A percentile compares a stretch with the other conserved stretches of the same genome.
These are phyloP conservation scores for Harpagoxenus sublaevis DNA, from an alignment of 2,888 invertebrate genomes.

Conservation along the genomic window DNA sequence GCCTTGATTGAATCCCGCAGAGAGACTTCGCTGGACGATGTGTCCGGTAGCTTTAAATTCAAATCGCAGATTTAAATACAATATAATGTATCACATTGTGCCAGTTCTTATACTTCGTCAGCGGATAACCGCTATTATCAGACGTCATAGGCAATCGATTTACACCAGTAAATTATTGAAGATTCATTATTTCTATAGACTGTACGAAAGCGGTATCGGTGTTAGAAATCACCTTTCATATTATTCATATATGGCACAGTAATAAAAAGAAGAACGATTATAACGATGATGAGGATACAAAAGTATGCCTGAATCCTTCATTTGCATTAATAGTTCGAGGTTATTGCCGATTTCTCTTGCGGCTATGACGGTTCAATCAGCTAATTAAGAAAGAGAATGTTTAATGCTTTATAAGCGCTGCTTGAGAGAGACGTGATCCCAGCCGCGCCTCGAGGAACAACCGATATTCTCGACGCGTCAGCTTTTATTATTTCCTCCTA, in stretches of 20 bases:
- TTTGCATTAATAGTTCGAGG: constrained; percentile 34
- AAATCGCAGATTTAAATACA: constrained; percentile 5
- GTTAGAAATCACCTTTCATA: neutral
- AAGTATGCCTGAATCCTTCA: neutral
- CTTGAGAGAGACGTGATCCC: neutral
- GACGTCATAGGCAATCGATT: neutral
- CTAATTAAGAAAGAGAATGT: constrained; percentile 35
- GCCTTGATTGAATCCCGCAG: constrained; percentile 31
- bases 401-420: constrained; percentile 25
- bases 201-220: neutral
- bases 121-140: neutral
- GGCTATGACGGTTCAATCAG: constrained; percentile 18
- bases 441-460: neutral
- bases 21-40: neutral
- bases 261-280: constrained; percentile 1
- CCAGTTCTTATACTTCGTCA: neutral
- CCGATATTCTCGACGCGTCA: neutral
- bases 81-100: neutral
- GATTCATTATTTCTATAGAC: constrained; percentile 7
- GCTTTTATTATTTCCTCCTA: constrained; percentile 12
- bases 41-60: constrained; percentile 11
- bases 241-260: constrained; percentile 8
- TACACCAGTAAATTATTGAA: neutral
- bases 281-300: neutral
- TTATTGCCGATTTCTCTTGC: constrained; percentile 32